Percentiles rank a stretch among this genome's conserved stretches.
Conservation (phyloP, 2,797 vertebrate species). For the Xiphophorus birchmanni region DNA sequence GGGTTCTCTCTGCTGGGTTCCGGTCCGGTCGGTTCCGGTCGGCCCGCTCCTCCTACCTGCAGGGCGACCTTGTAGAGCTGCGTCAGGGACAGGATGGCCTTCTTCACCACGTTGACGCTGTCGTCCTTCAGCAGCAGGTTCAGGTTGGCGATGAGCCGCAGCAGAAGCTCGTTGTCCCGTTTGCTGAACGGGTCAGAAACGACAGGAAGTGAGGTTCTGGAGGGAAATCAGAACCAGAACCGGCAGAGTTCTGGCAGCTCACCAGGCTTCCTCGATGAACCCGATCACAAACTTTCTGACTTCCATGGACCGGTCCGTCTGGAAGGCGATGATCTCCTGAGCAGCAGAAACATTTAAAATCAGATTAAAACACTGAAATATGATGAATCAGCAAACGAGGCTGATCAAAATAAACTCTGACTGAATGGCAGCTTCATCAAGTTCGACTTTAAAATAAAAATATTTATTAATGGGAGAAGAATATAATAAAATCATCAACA, state of each 20-base stretch:
- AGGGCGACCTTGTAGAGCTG: conserved; percentile 93
- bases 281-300: conserved; percentile 94
- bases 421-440: too few species aligned
- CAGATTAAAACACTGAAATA: background rate
- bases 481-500: too few species aligned
- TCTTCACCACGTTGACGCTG: conserved; percentile 96
- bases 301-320: conserved; percentile 92
- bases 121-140: conserved; percentile 94
- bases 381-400: too few species aligned
- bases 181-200: conserved; percentile 79
- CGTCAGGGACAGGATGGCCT: conserved; percentile 93
- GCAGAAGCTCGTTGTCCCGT: conserved; percentile 90
- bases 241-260: conserved; percentile 47
- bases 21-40: too few species aligned
- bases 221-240: background rate
- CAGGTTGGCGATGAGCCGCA: conserved; percentile 91
- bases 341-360: background rate
- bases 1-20: too few species aligned
- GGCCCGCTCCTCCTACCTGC: conserved; percentile 78
- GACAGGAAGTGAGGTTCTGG: background rate
- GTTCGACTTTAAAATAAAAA: too few species aligned
- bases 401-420: too few species aligned
- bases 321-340: conserved; percentile 95
- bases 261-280: conserved; percentile 96
- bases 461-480: too few species aligned